Conservation (phyloP, 2,113 vertebrate genomes). For the Chascanopsetta lugubris region DNA sequence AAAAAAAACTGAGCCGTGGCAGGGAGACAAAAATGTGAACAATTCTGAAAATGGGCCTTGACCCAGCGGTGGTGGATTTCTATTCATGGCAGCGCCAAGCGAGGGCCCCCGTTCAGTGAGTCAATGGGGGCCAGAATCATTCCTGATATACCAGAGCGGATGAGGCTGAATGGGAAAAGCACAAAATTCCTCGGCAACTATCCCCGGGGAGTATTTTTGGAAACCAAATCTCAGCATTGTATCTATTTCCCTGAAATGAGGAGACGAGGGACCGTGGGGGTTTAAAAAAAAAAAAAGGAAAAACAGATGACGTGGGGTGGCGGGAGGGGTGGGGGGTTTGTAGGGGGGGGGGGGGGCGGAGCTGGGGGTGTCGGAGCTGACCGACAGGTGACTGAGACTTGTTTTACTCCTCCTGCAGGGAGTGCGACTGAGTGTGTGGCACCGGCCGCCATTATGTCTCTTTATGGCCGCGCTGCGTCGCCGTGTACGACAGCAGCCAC, state of each 20-base stretch:
- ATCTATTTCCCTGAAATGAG: slow-evolving; percentile 23
- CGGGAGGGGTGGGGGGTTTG: too few species aligned
- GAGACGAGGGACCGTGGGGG: too few species aligned
- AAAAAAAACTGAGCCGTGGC: slow-evolving; percentile 46
- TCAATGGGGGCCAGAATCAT: slow-evolving; percentile 65
- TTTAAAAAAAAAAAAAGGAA: neutral
- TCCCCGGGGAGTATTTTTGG: slow-evolving; percentile 38
- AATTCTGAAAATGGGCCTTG: slow-evolving; percentile 65
- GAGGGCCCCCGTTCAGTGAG: slow-evolving; percentile 48
- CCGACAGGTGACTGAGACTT: slow-evolving; percentile 49
- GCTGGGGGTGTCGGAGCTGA: slow-evolving; percentile 14
- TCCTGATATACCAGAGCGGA: slow-evolving; percentile 51
- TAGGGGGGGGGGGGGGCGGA: too few species aligned
- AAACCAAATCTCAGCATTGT: slow-evolving; percentile 33
- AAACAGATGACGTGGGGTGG: slow-evolving; percentile 46
- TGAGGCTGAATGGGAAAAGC: slow-evolving; percentile 49
- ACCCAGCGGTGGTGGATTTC: slow-evolving; percentile 62
- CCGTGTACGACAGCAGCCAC: slow-evolving; percentile 66
- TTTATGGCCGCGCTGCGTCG: slow-evolving; percentile 65
- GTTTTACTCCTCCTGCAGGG: slow-evolving; percentile 19
- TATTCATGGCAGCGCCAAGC: slow-evolving; percentile 47
- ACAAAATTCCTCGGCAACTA: slow-evolving; percentile 35
- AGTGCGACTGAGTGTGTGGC: slow-evolving; percentile 50
- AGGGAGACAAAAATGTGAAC: slow-evolving; percentile 73
- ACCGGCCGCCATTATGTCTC: slow-evolving; percentile 55